phyloP scores from a whole-genome alignment of 2,113 vertebrate species.

The Girardinichthys multiradiatus region DNA sequence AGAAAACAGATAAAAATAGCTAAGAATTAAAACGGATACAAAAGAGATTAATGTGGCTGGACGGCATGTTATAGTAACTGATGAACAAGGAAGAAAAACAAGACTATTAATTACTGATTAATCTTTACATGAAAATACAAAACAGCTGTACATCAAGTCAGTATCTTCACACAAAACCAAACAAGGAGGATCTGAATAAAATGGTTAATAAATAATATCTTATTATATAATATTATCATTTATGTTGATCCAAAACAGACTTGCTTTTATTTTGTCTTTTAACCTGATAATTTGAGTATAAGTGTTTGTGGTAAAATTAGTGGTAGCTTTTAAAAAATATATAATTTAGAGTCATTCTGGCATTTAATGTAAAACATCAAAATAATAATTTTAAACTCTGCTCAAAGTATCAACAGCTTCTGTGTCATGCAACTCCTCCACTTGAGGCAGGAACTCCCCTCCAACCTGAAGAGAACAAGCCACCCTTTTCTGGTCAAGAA shows the following conservation, averaged over 20 bases:
- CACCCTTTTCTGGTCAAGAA: too few species aligned
- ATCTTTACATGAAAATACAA: slow-evolving; percentile 35
- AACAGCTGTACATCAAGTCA: too few species aligned
- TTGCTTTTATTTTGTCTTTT: not conserved
- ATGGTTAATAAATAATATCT: too few species aligned
- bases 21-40: slow-evolving; percentile 10
- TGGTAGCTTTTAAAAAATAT: not conserved
- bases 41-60: not conserved
- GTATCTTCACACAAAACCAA: too few species aligned
- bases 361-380: not conserved
- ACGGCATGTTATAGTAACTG: not conserved
- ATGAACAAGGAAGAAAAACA: slow-evolving; percentile 6
- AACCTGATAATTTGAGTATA: not conserved
- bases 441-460: too few species aligned
- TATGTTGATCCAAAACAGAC: not conserved
- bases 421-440: too few species aligned
- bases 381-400: not conserved
- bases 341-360: not conserved
- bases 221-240: not conserved
- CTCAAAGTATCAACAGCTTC: not conserved
- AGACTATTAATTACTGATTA: slow-evolving; percentile 14
- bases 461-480: too few species aligned
- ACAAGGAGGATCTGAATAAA: not conserved
- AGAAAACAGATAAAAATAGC: not conserved
- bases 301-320: too few species aligned